Evolutionary conservation across 2,797 vertebrate genomes (phyloP).

Genomic region (Staurois parvus): DNA sequence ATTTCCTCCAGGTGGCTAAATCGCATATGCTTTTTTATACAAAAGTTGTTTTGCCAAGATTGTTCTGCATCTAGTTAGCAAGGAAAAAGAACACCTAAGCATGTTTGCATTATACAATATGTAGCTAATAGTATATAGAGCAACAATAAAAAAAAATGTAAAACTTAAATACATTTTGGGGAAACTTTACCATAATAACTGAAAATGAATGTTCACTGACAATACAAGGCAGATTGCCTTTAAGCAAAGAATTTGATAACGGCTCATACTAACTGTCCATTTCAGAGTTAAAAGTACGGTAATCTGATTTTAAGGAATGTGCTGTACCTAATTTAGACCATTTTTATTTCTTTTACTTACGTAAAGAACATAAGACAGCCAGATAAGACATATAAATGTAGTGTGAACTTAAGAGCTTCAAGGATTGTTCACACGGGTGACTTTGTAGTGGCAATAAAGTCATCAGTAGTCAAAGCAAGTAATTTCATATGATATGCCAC

Average conservation of each 20-base stretch:
- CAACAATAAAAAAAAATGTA: no score
- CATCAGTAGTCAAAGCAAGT: constrained; percentile 52
- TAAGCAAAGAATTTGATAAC: background rate
- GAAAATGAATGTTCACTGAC: background rate
- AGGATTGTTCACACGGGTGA: constrained; percentile 8
- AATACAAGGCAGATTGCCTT: background rate
- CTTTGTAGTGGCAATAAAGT: constrained; percentile 50
- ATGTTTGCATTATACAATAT: no score
- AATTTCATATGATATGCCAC: constrained; percentile 29
- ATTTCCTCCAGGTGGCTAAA: no score
- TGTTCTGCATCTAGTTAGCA: no score
- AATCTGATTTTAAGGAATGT: constrained; percentile 34
- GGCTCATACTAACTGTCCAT: background rate
- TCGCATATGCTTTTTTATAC: no score
- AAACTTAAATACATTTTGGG: no score
- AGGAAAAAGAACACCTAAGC: no score
- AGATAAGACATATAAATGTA: constrained; percentile 37
- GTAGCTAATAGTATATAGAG: no score
- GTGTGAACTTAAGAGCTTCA: constrained; percentile 28
- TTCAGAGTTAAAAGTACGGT: background rate
- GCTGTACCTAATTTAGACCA: background rate
- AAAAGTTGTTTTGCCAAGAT: no score
- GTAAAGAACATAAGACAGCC: background rate
- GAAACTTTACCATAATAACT: no score
- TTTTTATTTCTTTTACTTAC: constrained; percentile 50